phyloP scores from a whole-genome alignment of 2,113 vertebrate species.

The Notothenia coriiceps region DNA sequence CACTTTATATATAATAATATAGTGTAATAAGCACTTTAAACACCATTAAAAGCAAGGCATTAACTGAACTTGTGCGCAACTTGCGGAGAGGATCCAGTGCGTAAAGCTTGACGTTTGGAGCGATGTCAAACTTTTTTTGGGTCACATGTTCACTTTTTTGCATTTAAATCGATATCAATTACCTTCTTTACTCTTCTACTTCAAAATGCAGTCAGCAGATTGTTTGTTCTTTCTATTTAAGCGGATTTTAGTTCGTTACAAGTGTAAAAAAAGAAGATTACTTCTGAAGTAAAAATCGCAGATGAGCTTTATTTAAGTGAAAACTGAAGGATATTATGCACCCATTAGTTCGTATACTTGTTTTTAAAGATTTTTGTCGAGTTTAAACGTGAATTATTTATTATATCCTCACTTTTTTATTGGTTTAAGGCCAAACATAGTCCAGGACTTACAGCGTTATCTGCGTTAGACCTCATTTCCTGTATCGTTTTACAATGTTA shows the following conservation, averaged over 20 bases:
- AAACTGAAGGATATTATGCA: background rate
- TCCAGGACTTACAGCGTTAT: fast-evolving
- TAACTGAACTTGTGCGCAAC: too few species aligned
- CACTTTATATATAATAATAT: background rate
- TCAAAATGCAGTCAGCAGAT: background rate
- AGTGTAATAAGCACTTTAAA: too few species aligned
- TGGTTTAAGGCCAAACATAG: background rate
- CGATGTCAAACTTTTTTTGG: background rate
- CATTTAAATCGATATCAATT: background rate
- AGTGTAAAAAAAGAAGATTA: background rate
- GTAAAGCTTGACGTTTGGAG: background rate
- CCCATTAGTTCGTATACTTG: background rate
- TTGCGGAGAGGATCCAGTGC: background rate
- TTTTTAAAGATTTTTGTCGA: background rate
- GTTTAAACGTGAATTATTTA: too few species aligned
- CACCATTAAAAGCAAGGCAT: too few species aligned
- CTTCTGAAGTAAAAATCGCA: background rate
- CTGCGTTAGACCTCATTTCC: background rate
- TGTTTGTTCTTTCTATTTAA: background rate
- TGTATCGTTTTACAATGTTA: background rate
- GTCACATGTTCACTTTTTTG: background rate
- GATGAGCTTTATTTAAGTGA: background rate
- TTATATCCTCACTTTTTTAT: background rate
- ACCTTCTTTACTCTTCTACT: background rate
- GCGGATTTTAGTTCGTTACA: background rate